phyloP scores from a whole-genome alignment of 2,113 vertebrate genomes.

The Todiramphus chloris region DNA sequence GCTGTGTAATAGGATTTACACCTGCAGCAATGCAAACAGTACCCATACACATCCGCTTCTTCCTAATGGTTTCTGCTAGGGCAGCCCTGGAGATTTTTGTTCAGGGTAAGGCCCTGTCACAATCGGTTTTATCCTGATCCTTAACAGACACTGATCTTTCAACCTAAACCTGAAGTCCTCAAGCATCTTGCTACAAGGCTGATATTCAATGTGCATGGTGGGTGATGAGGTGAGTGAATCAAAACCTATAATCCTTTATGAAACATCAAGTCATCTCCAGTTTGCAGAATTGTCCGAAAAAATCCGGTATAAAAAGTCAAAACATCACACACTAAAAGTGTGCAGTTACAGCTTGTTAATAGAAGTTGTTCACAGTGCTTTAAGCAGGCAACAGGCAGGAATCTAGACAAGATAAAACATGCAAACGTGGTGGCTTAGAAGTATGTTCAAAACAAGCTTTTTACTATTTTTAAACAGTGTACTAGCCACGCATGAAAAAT shows the following conservation, averaged over 20 bases:
- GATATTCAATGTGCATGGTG: background rate
- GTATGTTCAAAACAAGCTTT: background rate
- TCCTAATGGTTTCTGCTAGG: background rate
- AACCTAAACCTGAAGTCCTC: background rate
- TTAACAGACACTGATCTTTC: background rate
- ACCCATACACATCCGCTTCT: background rate
- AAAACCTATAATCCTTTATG: conserved; percentile 1
- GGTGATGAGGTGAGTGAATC: background rate
- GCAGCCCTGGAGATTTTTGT: background rate
- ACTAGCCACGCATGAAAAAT: background rate
- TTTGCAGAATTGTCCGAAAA: background rate
- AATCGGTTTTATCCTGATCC: background rate
- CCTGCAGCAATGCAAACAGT: background rate
- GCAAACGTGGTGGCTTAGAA: background rate
- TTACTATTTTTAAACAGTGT: background rate
- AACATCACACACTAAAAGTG: background rate
- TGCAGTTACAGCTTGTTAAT: background rate
- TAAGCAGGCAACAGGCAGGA: background rate
- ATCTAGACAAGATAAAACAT: background rate
- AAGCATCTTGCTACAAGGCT: background rate
- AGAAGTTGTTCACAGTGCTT: background rate
- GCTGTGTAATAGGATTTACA: background rate
- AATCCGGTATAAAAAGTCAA: background rate
- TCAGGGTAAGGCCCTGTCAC: background rate
- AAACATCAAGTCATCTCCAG: background rate